Evolutionary conservation across 1,140 invertebrate species (phyloP).

Genomic region (Antheraea mylitta): DNA sequence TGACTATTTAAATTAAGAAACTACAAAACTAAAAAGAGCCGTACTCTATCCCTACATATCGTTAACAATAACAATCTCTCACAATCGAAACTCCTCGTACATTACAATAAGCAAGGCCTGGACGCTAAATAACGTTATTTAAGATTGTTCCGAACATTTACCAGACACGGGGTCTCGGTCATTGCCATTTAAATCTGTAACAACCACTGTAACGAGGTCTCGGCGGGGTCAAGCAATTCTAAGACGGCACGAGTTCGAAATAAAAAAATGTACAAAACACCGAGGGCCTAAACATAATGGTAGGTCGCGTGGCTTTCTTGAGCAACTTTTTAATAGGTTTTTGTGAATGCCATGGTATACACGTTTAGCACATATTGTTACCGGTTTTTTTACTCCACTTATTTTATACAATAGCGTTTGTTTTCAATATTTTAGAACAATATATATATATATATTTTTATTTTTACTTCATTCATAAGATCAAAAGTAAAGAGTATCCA

Average conservation of each 20-base stretch:
- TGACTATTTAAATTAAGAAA: too few species aligned
- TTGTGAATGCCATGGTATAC: conserved; percentile 14
- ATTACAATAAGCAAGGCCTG: neutral
- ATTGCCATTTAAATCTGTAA: conserved; percentile 46
- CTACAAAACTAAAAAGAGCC: too few species aligned
- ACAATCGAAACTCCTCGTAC: neutral
- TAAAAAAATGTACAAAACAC: neutral
- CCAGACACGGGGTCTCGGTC: conserved; percentile 32
- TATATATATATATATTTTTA: too few species aligned
- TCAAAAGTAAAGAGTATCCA: too few species aligned
- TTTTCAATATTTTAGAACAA: neutral
- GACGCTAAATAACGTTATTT: neutral
- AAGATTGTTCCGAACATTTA: conserved; percentile 18
- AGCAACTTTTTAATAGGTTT: conserved; percentile 20
- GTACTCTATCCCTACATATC: neutral
- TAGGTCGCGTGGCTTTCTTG: conserved; percentile 15
- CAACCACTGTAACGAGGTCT: conserved; percentile 29
- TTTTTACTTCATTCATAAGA: too few species aligned
- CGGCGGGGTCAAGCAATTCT: conserved; percentile 24
- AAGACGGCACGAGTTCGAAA: neutral
- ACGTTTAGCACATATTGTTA: neutral
- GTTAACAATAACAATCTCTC: neutral
- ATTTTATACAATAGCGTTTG: neutral
- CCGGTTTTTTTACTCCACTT: neutral
- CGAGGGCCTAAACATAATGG: conserved; percentile 1